phyloP scores from a whole-genome alignment of 2,113 vertebrate species.

The Chiloscyllium plagiosum region DNA sequence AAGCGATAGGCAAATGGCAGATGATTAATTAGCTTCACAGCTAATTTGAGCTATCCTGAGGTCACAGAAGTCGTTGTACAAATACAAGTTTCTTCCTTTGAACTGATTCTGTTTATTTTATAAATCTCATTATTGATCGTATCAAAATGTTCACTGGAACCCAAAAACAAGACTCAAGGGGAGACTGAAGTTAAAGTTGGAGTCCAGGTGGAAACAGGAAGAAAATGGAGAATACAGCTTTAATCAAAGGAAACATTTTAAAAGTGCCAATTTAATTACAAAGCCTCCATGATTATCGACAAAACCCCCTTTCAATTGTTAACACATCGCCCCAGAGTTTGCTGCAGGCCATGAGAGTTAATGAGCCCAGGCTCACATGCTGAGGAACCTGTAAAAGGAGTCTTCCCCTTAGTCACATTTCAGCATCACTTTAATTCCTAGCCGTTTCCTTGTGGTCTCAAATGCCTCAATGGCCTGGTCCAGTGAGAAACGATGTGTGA shows the following conservation, averaged over 20 bases:
- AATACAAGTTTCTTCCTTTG: background rate
- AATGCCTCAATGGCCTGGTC: slow-evolving; percentile 84
- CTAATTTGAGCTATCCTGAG: background rate
- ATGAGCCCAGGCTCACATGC: background rate
- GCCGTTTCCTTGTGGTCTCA: slow-evolving; percentile 72
- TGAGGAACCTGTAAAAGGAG: background rate
- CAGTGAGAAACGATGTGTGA: slow-evolving; percentile 90
- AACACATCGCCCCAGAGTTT: background rate
- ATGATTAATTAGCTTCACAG: background rate
- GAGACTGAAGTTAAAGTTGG: slow-evolving; percentile 40
- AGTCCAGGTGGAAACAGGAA: slow-evolving; percentile 60
- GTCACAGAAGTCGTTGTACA: background rate
- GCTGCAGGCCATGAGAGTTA: background rate
- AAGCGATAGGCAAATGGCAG: too few relatives aligned
- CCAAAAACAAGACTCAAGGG: background rate
- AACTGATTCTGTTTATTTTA: background rate
- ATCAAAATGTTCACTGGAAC: too few relatives aligned
- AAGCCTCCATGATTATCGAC: background rate
- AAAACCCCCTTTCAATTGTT: background rate
- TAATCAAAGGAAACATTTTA: background rate
- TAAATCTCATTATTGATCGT: background rate
- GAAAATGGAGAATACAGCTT: background rate
- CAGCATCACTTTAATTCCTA: slow-evolving; percentile 91
- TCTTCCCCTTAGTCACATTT: slow-evolving; percentile 76
- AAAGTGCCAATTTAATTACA: background rate